Percentiles rank a stretch among this genome's conserved stretches.
Evolutionary conservation across 2,113 vertebrate species (phyloP).

Genomic region (Equus quagga): DNA sequence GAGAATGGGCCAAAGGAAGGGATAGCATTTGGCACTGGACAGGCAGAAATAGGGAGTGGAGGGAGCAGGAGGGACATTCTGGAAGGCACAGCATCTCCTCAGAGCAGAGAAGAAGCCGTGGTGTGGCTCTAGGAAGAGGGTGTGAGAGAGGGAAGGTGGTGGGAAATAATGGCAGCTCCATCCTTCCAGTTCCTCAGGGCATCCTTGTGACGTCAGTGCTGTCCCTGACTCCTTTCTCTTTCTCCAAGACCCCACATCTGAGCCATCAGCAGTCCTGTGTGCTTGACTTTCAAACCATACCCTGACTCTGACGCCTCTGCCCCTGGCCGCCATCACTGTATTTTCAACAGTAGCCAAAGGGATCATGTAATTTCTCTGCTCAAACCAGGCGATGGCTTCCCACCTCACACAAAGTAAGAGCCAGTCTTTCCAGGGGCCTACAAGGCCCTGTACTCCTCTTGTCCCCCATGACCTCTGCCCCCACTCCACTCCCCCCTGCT

Average conservation of each 20-base stretch:
- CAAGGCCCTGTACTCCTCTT: fast-evolving
- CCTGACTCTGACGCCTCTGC: not conserved
- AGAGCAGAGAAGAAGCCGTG: not conserved
- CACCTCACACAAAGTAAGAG: not conserved
- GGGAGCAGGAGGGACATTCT: not conserved
- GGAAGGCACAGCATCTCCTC: not conserved
- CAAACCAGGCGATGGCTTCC: not conserved
- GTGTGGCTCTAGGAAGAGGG: not conserved
- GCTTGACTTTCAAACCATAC: not conserved
- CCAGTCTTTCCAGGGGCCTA: not conserved
- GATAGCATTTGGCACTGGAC: not conserved
- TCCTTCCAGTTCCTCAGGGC: not conserved
- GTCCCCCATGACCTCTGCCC: not conserved
- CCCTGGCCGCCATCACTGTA: not conserved
- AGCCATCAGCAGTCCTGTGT: not conserved
- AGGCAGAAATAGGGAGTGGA: not conserved
- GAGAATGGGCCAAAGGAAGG: not conserved
- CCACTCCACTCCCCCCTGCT: not conserved
- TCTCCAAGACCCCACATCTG: not conserved
- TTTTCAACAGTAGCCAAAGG: not conserved
- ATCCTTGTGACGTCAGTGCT: not conserved
- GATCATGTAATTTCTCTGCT: not conserved
- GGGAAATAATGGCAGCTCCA: not conserved
- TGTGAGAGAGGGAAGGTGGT: not conserved
- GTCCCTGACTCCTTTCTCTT: not conserved